These are phyloP conservation scores for Ceratitis capitata DNA, from an alignment of 1,140 invertebrate genomes.

Conservation along the genomic window DNA sequence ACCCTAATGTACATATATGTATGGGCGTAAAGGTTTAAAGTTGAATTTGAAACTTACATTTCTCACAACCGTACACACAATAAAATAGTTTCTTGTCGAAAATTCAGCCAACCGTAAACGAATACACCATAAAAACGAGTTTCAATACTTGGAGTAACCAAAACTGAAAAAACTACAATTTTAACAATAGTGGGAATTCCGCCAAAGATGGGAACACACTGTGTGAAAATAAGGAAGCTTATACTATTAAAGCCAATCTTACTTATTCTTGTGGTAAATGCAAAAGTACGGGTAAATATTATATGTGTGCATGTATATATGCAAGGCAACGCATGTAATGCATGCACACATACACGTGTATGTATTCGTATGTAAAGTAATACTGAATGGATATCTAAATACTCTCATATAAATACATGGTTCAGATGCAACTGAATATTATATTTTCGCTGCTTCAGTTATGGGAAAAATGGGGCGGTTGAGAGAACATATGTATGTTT, in stretches of 20 bases:
- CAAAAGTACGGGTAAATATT: no score
- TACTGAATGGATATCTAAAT: background rate
- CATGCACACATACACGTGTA: background rate
- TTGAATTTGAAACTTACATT: background rate
- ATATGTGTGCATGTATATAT: no score
- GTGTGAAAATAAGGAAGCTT: background rate
- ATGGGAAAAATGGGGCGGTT: no score
- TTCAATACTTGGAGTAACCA: background rate
- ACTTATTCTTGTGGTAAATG: no score
- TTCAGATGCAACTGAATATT: no score
- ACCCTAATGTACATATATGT: background rate
- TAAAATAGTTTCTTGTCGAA: background rate
- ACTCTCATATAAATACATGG: background rate
- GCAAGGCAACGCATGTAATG: no score
- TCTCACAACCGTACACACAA: background rate
- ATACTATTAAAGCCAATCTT: background rate
- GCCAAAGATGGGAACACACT: background rate
- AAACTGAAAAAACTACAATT: background rate
- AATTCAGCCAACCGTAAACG: background rate
- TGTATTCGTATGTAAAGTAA: background rate
- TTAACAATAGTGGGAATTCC: background rate
- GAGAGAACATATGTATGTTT: no score
- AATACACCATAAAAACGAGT: background rate
- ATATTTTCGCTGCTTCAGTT: no score
- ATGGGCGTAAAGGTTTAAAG: background rate